A percentile compares a stretch with the other conserved stretches of the same genome.
Conservation (phyloP, 2,113 vertebrate species). For the Machaerirhynchus nigripectus region DNA sequence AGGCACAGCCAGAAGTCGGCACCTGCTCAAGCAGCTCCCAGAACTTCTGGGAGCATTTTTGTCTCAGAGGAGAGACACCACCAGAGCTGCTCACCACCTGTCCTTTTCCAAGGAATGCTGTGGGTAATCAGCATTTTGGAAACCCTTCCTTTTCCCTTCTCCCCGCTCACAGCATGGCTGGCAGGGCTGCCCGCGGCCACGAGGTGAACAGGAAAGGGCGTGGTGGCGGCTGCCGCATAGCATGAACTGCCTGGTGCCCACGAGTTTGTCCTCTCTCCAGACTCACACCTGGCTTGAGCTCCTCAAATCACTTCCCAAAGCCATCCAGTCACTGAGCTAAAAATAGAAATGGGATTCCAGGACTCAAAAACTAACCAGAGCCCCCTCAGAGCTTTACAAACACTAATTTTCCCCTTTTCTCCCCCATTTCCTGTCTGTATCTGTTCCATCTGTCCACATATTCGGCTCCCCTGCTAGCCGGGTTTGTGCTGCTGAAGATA, state of each 20-base stretch:
- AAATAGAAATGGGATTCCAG: neutral
- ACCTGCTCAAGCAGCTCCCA: rapidly evolving
- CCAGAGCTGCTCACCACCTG: neutral
- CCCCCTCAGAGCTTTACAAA: neutral
- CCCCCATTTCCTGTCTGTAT: neutral
- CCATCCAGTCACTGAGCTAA: neutral
- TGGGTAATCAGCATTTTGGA: neutral
- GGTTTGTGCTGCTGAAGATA: rapidly evolving
- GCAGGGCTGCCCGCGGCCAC: neutral
- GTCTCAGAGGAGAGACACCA: rapidly evolving
- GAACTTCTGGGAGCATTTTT: neutral
- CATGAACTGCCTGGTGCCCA: neutral
- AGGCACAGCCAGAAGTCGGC: neutral
- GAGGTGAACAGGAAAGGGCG: neutral
- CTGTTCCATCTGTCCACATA: neutral
- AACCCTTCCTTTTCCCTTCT: neutral
- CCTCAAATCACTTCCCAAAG: neutral
- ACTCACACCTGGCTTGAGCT: neutral
- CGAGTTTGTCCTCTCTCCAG: neutral
- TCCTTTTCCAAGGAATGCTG: neutral
- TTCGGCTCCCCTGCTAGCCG: neutral
- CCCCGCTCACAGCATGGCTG: neutral
- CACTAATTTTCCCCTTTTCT: neutral
- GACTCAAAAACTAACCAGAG: neutral
- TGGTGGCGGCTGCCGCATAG: neutral